These are phyloP conservation scores for Platycheirus albimanus DNA, from an alignment of 2,888 invertebrate species.

Conservation along the genomic window DNA sequence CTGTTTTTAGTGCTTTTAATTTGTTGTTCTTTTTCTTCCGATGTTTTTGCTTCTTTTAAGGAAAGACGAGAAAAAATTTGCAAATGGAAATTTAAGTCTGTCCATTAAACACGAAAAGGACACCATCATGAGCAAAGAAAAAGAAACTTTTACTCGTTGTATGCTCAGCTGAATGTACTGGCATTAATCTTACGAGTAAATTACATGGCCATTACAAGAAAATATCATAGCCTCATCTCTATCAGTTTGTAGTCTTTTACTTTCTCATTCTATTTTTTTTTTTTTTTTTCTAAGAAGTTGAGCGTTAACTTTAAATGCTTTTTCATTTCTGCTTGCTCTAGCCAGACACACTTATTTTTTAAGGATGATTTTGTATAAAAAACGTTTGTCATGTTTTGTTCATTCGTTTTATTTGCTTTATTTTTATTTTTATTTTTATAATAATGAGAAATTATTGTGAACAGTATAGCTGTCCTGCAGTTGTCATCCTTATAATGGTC, in stretches of 20 bases:
- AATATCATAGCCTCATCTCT: conserved; percentile 70
- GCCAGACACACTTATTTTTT: conserved; percentile 41
- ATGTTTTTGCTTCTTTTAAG: conserved; percentile 24
- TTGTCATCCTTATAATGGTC: conserved; percentile 49
- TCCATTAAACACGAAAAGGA: conserved; percentile 72
- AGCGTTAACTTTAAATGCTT: conserved; percentile 67
- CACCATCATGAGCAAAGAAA: not conserved
- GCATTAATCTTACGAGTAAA: conserved; percentile 74
- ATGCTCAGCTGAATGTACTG: conserved; percentile 67
- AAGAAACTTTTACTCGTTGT: conserved; percentile 56
- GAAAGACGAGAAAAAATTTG: conserved; percentile 42
- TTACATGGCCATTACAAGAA: conserved; percentile 73
- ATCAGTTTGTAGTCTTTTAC: conserved; percentile 65
- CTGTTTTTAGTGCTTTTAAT: conserved; percentile 1
- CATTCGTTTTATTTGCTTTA: conserved; percentile 64
- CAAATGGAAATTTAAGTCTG: conserved; percentile 73
- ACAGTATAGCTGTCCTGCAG: conserved; percentile 43
- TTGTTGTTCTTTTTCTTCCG: not conserved
- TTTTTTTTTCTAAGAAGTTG: conserved; percentile 16
- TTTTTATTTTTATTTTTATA: conserved; percentile 30
- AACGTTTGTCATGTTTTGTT: conserved; percentile 62
- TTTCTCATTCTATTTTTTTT: conserved; percentile 30
- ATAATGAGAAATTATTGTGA: conserved; percentile 32
- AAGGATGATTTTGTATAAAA: conserved; percentile 35
- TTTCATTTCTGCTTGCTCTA: conserved; percentile 56